Conservation (phyloP, 2,113 vertebrate genomes). For the Enhydra lutris region DNA sequence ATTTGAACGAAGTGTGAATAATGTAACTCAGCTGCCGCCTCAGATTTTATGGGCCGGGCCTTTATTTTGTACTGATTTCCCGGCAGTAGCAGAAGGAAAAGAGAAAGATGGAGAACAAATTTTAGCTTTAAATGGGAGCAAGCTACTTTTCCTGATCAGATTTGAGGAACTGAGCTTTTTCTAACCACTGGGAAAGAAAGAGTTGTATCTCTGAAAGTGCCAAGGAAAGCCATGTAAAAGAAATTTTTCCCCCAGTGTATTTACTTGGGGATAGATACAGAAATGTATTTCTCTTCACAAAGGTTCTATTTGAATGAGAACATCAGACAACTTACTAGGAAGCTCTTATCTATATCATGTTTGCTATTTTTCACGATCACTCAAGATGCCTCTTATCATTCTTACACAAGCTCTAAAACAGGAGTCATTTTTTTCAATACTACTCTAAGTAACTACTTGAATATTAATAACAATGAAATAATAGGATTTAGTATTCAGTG, state of each 20-base stretch:
- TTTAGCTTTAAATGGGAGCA: background rate
- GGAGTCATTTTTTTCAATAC: background rate
- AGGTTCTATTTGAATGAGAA: background rate
- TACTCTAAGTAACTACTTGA: background rate
- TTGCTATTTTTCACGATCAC: background rate
- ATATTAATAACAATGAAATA: background rate
- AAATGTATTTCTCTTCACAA: background rate
- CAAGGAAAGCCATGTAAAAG: background rate
- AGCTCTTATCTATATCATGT: background rate
- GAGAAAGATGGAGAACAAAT: background rate
- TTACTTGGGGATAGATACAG: background rate
- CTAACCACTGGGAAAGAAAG: background rate
- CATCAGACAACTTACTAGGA: background rate
- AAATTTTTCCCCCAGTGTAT: no score
- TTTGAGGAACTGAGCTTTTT: background rate
- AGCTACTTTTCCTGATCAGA: background rate
- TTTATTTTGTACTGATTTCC: conserved; percentile 27
- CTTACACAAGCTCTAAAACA: background rate
- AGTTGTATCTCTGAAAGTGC: background rate
- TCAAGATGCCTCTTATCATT: background rate
- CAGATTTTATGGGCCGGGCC: background rate
- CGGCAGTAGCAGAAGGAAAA: background rate
- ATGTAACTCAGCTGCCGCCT: background rate
- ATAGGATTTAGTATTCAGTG: background rate
- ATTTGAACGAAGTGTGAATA: conserved; percentile 26